These are phyloP conservation scores for Zophobas atratus DNA, from an alignment of 1,140 invertebrate genomes.

Conservation along the genomic window DNA sequence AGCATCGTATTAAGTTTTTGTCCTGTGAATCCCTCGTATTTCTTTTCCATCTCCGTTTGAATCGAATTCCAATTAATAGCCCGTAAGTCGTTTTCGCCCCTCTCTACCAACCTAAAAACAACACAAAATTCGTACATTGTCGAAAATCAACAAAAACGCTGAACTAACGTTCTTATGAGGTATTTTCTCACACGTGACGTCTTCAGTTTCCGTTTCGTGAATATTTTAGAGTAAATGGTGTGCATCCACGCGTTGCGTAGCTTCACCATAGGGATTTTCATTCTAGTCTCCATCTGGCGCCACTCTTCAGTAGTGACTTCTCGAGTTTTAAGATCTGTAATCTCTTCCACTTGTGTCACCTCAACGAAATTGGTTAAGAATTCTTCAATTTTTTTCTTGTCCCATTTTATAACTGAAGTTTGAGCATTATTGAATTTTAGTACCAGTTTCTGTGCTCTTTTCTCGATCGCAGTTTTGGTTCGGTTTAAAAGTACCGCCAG, in stretches of 20 bases:
- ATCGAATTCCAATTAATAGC: slow-evolving; percentile 25
- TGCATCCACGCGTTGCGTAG: slow-evolving; percentile 27
- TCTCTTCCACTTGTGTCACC: slow-evolving; percentile 5
- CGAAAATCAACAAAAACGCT: background rate
- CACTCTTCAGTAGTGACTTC: slow-evolving; percentile 36
- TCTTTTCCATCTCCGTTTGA: slow-evolving; percentile 24
- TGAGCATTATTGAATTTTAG: no score
- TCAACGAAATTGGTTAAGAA: no score
- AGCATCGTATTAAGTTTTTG: slow-evolving; percentile 40
- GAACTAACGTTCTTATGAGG: slow-evolving; percentile 26
- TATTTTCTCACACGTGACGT: slow-evolving; percentile 3
- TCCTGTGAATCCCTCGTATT: slow-evolving; percentile 40
- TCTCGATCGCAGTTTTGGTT: no score
- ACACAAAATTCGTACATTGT: background rate
- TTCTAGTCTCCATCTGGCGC: slow-evolving; percentile 15
- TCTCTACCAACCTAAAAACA: slow-evolving; percentile 40
- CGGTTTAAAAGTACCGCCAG: no score
- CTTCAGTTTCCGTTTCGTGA: background rate
- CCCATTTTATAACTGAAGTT: no score
- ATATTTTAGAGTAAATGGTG: slow-evolving; percentile 40
- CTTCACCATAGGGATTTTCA: slow-evolving; percentile 35
- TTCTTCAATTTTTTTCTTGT: no score
- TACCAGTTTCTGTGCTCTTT: no score
- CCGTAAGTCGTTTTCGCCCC: slow-evolving; percentile 39
- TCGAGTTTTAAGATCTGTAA: slow-evolving; percentile 24